Evolutionary conservation across 2,797 vertebrate genomes (phyloP).

Genomic region (Otolemur crassicaudatus): DNA sequence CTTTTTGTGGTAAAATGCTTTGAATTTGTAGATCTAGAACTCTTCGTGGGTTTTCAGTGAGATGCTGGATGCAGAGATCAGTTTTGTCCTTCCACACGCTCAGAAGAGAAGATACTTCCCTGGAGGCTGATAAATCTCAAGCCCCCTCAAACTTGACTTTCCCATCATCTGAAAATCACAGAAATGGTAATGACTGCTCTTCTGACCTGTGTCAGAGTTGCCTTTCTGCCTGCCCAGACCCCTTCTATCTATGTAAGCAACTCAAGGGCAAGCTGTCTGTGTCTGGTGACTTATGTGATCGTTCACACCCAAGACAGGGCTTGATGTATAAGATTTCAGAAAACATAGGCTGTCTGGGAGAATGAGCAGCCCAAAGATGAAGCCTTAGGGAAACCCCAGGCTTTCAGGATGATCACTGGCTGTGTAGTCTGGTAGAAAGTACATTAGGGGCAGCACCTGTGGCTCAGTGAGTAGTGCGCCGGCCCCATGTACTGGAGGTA

Average conservation of each 20-base stretch:
- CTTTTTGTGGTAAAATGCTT: neutral
- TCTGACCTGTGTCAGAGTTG: neutral
- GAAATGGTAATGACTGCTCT: neutral
- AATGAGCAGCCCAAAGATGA: neutral
- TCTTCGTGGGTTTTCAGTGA: slow-evolving; percentile 8
- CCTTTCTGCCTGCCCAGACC: neutral
- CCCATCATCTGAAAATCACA: neutral
- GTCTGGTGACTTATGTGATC: neutral
- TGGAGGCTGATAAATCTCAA: neutral
- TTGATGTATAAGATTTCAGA: neutral
- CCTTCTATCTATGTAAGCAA: neutral
- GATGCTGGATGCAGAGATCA: neutral
- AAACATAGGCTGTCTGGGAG: neutral
- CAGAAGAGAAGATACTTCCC: neutral
- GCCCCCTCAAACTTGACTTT: neutral
- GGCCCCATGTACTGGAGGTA: no score
- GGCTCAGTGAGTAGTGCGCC: no score
- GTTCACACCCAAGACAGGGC: neutral
- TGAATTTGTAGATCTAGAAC: neutral
- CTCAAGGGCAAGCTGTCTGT: slow-evolving; percentile 5
- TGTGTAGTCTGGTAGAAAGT: neutral
- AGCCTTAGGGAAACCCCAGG: rapidly evolving
- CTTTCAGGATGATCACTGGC: rapidly evolving
- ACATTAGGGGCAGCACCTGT: neutral
- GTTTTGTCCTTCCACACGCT: neutral